Evolutionary conservation across 2,113 vertebrate genomes (phyloP).

Genomic region (Istiophorus platypterus): DNA sequence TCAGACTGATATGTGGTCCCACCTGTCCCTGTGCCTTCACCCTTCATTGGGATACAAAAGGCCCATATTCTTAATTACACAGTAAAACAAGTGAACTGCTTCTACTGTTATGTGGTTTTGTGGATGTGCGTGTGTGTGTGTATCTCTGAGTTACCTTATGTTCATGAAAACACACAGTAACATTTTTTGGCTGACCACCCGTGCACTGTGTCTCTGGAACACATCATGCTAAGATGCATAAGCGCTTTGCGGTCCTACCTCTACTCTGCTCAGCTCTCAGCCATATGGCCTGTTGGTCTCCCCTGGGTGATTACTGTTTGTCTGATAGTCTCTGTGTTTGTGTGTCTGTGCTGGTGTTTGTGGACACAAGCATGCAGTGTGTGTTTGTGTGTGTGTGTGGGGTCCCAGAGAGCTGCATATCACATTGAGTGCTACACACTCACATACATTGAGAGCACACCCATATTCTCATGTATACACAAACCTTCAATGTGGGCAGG

Average conservation of each 20-base stretch:
- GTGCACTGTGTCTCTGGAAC: conserved; percentile 64
- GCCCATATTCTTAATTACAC: conserved; percentile 41
- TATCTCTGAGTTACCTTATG: conserved; percentile 31
- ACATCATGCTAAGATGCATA: conserved; percentile 69
- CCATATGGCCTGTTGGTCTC: conserved; percentile 55
- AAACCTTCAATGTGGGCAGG: conserved; percentile 29
- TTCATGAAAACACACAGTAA: conserved; percentile 40
- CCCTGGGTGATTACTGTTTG: conserved; percentile 67
- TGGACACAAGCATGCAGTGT: conserved; percentile 52
- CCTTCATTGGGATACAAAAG: not conserved
- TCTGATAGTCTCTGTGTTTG: conserved; percentile 71
- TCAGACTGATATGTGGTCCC: conserved; percentile 11
- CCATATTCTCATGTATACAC: conserved; percentile 50
- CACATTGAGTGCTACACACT: conserved; percentile 34
- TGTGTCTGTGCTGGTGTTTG: conserved; percentile 65
- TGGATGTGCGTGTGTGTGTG: conserved; percentile 6
- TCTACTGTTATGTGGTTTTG: not conserved
- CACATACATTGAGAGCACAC: conserved; percentile 9
- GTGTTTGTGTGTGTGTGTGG: conserved; percentile 60
- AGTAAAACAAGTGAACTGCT: conserved; percentile 35
- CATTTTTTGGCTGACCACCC: conserved; percentile 60
- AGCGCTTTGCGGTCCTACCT: conserved; percentile 43
- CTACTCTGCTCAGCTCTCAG: conserved; percentile 30
- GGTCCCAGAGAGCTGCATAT: conserved; percentile 66
- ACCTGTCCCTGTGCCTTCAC: not conserved